These are phyloP conservation scores for Leucosticte australis DNA, from an alignment of 2,113 vertebrate species.

Conservation along the genomic window DNA sequence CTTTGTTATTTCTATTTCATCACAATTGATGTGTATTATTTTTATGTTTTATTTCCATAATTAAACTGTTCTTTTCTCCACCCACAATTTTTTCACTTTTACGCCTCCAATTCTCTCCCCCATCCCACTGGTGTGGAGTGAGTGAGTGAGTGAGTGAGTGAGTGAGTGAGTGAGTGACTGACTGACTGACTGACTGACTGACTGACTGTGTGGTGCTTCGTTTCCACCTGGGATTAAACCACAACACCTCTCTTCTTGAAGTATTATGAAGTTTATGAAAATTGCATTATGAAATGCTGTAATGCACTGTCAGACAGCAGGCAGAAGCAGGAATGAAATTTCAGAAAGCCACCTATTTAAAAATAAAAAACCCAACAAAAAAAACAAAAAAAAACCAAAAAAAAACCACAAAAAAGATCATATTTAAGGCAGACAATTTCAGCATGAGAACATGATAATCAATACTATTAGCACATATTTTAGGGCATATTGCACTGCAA, in stretches of 20 bases:
- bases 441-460: neutral
- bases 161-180: neutral
- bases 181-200: too few species aligned
- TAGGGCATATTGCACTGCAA: neutral
- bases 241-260: neutral
- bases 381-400: too few species aligned
- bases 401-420: neutral
- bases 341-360: neutral
- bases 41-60: neutral
- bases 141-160: neutral
- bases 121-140: neutral
- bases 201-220: neutral
- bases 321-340: neutral
- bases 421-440: neutral
- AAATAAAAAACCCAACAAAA: neutral
- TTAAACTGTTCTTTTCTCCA: neutral
- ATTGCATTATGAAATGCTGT: neutral
- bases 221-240: neutral
- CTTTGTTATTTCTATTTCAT: neutral
- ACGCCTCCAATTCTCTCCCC: fast-evolving
- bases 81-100: neutral
- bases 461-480: neutral
- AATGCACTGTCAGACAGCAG: neutral
- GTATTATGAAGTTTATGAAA: neutral
- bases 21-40: neutral